phyloP scores from a whole-genome alignment of 2,113 vertebrate species.

The Sciurus niger region DNA sequence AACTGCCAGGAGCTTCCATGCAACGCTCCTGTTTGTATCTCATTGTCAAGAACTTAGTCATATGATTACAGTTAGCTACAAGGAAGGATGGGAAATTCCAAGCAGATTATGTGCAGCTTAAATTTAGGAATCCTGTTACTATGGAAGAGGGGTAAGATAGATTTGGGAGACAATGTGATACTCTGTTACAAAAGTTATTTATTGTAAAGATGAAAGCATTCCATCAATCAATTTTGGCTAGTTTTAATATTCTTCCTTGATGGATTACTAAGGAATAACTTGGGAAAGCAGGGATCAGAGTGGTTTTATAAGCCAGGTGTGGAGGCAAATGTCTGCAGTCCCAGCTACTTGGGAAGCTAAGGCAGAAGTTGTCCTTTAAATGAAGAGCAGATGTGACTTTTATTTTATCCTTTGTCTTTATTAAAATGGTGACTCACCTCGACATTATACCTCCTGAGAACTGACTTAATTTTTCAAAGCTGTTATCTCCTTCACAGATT shows the following conservation, averaged over 20 bases:
- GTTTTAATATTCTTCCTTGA: conserved; percentile 55
- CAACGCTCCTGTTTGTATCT: neutral
- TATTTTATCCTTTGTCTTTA: conserved; percentile 1
- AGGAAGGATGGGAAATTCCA: neutral
- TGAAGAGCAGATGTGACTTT: conserved; percentile 26
- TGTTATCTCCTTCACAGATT: conserved; percentile 41
- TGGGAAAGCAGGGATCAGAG: neutral
- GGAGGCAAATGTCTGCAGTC: neutral
- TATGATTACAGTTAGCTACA: neutral
- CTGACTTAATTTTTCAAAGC: conserved; percentile 43
- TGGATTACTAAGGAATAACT: conserved; percentile 22
- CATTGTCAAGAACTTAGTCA: neutral
- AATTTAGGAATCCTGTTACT: neutral
- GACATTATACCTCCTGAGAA: neutral
- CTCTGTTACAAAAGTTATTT: neutral
- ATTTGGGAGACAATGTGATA: neutral
- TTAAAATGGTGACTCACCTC: conserved; percentile 6
- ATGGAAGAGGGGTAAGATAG: neutral
- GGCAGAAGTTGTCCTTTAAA: neutral
- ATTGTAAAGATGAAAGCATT: conserved; percentile 29
- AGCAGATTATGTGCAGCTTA: neutral
- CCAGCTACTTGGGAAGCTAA: neutral
- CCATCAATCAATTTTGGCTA: conserved; percentile 24
- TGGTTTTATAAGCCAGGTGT: neutral
- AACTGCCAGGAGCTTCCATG: neutral